Evolutionary conservation across 2,113 vertebrate genomes (phyloP), one percentile per base, ranked within the genome.

Genomic region (Zosterops borbonicus): DNA sequence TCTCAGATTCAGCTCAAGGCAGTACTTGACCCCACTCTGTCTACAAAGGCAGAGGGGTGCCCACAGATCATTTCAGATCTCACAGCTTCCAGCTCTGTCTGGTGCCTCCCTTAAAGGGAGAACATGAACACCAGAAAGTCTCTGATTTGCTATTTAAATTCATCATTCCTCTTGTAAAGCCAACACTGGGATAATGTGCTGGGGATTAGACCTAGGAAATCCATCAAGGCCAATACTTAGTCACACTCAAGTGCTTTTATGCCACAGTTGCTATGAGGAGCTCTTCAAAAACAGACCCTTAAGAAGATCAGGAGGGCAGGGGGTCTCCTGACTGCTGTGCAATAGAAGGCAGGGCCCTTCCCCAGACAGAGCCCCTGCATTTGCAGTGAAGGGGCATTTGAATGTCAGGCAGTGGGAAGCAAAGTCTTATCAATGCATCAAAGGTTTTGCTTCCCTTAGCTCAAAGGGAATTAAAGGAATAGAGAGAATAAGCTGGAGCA

Each of bases 221-320:
- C 91, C 91, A 87, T 91, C 94, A 95, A 85, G 89, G 67, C 74
- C 87, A 87, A n/a, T 53, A 77, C 84, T 95, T 89, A 94, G 87
- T 79, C 83, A 87, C 78, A 74, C 58, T 89, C 71, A 91, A 95
- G 84, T 85, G 94, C 89, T 95, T 95, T 92, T 92, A 94, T 50
- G 62, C 46, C 81, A 83, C 58, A 65, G 84, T 74, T 95, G 55
- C 87, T 73, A 69, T 31, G 84, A 87, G 75, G 33, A 83, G 50
- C 5, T 3, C 74, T 92, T 91, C 87, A 90, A 69, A 95, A 87
- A 6, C 87, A 94, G 29, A 29, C 53, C 81, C 78, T 92, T 69
- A 87, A 91, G 87, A 91, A 73, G 87, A 87, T 64, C 3, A 6
- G 70, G 50, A 79, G 87, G 47, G 89, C 89, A 89, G 91, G 93